Evolutionary conservation across 2,888 invertebrate genomes (phyloP), one percentile per base, ranked within the genome.

Genomic region (Euspilapteryx auroguttella): DNA sequence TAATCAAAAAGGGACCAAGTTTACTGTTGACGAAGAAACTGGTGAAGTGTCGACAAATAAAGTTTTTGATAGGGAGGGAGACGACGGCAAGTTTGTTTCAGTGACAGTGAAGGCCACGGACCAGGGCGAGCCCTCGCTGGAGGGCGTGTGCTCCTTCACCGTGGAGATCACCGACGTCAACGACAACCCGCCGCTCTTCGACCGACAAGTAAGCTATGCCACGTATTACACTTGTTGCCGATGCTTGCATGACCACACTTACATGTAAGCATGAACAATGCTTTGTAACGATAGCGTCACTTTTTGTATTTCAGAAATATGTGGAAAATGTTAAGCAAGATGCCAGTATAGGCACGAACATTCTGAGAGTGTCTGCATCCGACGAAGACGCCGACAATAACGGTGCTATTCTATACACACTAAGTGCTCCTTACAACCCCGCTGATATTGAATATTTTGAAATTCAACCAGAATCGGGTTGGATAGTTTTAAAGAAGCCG

Each of bases 71-170:
- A 84, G 96, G 35, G 97, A 97, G 71, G 94, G 94, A 1, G 96
- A 97, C 45, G 94, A 94, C 56, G 94, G 94, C 6, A 94, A 94
- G 69, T 94, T 94, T 62, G 95, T 95, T 4, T 94, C 94, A 0
- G 94, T 95, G 4, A 97, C 96, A 0, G 93, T 97, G 0, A 96
- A 97, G 69, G 99, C 97, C 4, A 95, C 95, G 1, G 99, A 99
- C 81, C 92, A 96, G 56, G 99, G 97, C n/a, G 94, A 94, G 57
- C 96, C 97, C 1, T 94, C 94, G 0, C 65, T 99, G 40, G 97
- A 97, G 65, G 96, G 97, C 14, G 96, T 97, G 39, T 99, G 99
- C 64, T 97, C 97, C 5, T 98, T 99, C 58, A 95, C 94, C 10
- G 96, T 96, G 25, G 95, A 95, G 78, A 94, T 98, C 29, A 94